Evolutionary conservation across 2,113 vertebrate species (phyloP).

Genomic region (Paramormyrops kingsleyae): DNA sequence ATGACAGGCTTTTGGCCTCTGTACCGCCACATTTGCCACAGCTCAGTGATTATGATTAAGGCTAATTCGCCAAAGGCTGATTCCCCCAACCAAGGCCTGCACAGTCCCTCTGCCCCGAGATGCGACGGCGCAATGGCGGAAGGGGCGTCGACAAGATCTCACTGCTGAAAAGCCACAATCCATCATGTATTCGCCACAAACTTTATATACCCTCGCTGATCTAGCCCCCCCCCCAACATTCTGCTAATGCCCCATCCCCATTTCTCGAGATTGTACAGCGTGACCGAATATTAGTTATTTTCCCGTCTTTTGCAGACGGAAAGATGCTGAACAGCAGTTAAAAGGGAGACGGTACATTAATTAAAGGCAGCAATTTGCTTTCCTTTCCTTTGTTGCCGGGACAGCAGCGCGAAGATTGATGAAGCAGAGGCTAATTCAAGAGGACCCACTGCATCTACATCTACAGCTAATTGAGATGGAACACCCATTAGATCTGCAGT

Average conservation of each 20-base stretch:
- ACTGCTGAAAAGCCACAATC: conserved; percentile 63
- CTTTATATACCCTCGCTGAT: conserved; percentile 60
- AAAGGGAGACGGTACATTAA: conserved; percentile 62
- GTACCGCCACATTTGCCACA: conserved; percentile 34
- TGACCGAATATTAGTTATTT: conserved; percentile 46
- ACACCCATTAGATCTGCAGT: conserved; percentile 55
- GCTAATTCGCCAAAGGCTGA: conserved; percentile 52
- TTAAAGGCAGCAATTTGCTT: conserved; percentile 71
- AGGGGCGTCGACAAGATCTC: conserved; percentile 54
- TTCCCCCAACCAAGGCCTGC: conserved; percentile 27
- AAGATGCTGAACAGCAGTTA: conserved; percentile 66
- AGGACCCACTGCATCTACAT: conserved; percentile 63
- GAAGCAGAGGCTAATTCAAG: conserved; percentile 50
- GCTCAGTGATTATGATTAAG: conserved; percentile 41
- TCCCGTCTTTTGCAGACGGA: conserved; percentile 40
- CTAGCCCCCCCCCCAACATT: conserved; percentile 27
- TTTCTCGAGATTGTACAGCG: conserved; percentile 23
- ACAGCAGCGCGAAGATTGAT: conserved; percentile 64
- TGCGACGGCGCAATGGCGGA: conserved; percentile 38
- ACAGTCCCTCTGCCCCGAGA: conserved; percentile 32
- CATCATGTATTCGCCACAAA: conserved; percentile 66
- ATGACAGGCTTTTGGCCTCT: conserved; percentile 41
- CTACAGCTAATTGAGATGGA: conserved; percentile 65
- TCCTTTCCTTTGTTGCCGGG: conserved; percentile 56
- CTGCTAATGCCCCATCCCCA: conserved; percentile 21